phyloP scores from a whole-genome alignment of 1,140 invertebrate genomes.

The Drosophila melanica region DNA sequence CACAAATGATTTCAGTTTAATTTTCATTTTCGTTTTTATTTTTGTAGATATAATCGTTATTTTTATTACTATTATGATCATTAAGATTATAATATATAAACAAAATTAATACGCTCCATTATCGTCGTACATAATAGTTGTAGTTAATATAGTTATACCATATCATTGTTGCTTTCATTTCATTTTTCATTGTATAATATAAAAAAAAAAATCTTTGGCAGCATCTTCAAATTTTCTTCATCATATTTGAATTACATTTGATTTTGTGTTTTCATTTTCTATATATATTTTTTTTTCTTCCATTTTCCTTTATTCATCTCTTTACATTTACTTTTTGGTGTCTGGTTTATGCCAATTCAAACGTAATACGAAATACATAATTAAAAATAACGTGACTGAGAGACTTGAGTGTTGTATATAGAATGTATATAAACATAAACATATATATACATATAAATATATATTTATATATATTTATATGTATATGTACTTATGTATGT shows the following conservation, averaged over 20 bases:
- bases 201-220: slow-evolving; percentile 69
- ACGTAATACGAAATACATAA: slow-evolving; percentile 32
- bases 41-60: slow-evolving; percentile 43
- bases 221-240: slow-evolving; percentile 61
- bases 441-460: slow-evolving; percentile 8
- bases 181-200: slow-evolving; percentile 55
- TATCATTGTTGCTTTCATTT: slow-evolving; percentile 39
- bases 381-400: slow-evolving; percentile 34
- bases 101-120: slow-evolving; percentile 52
- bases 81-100: slow-evolving; percentile 43
- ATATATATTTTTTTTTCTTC: slow-evolving; percentile 3
- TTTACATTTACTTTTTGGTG: slow-evolving; percentile 51
- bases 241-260: slow-evolving; percentile 37
- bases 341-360: slow-evolving; percentile 32
- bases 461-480: slow-evolving; percentile 6
- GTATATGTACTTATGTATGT: slow-evolving; percentile 15
- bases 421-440: slow-evolving; percentile 29
- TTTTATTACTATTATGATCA: slow-evolving; percentile 22
- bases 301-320: slow-evolving; percentile 10
- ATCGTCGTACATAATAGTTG: slow-evolving; percentile 32
- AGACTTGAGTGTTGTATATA: slow-evolving; percentile 35
- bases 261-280: slow-evolving; percentile 4
- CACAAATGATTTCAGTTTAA: slow-evolving; percentile 12
- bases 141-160: slow-evolving; percentile 40
- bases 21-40: slow-evolving; percentile 41